A percentile compares a stretch with the other conserved stretches of the same genome.
phyloP scores from a whole-genome alignment of 2,888 invertebrate species.

The Microctonus brassicae region DNA sequence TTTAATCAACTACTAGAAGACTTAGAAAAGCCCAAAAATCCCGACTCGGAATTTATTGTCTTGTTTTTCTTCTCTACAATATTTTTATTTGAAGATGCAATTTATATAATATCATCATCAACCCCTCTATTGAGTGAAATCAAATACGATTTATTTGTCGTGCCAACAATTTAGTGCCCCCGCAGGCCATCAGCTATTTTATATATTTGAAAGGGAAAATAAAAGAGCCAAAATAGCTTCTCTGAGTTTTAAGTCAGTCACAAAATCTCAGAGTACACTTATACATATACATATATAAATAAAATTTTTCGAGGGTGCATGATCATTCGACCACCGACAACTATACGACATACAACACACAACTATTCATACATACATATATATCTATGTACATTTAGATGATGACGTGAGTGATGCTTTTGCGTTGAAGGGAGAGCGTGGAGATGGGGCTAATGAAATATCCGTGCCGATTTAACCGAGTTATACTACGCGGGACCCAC shows the following conservation, averaged over 20 bases:
- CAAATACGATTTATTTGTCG: conserved; percentile 66
- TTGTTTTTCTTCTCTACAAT: no score
- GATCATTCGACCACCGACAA: not conserved
- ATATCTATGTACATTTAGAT: conserved; percentile 37
- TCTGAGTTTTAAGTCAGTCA: conserved; percentile 55
- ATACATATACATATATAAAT: conserved; percentile 11
- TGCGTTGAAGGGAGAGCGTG: conserved; percentile 11
- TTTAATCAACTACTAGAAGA: no score
- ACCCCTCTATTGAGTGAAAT: conserved; percentile 14
- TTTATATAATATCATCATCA: conserved; percentile 5
- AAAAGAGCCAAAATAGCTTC: conserved; percentile 41
- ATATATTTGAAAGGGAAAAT: conserved; percentile 41
- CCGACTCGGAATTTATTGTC: no score
- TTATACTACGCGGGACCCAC: conserved; percentile 54
- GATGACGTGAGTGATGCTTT: conserved; percentile 21
- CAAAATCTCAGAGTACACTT: conserved; percentile 1
- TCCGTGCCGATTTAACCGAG: conserved; percentile 69
- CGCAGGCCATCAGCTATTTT: conserved; percentile 58
- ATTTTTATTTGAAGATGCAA: no score
- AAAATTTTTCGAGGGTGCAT: conserved; percentile 4
- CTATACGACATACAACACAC: not conserved
- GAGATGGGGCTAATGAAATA: conserved; percentile 67
- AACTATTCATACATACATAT: not conserved
- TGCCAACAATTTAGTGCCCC: conserved; percentile 64
- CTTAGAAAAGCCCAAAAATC: no score